Evolutionary conservation across 2,113 vertebrate species (phyloP), one percentile per base, ranked within the genome.

Genomic region (Ceyx cyanopectus): DNA sequence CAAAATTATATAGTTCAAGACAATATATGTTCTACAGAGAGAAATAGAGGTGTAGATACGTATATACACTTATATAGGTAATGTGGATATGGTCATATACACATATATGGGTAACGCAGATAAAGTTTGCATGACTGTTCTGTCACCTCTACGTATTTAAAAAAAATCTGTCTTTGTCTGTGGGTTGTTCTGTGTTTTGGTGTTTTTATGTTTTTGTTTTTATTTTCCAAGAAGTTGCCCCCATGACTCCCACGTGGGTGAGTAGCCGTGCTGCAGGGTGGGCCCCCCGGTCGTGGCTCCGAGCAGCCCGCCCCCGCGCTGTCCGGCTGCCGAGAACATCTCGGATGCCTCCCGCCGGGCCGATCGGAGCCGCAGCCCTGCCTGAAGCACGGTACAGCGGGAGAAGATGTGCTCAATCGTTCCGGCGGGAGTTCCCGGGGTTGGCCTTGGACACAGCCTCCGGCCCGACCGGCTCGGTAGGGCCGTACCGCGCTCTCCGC

Each of bases 31-130:
- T 76, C 32, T 58, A 8, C 14, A 34, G 48, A 40, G 29, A 65
- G 17, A 74, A 66, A 6, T 0, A 45, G 43, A 61, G 3, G 19
- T 46, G 29, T 27, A 40, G 12, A 23, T 37, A 27, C 0, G 0
- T 48, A 32, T 23, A 17, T 9, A 13, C 10, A 43, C 12, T 3
- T 26, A 16, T 14, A 12, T 13, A 51, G 7, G 21, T 51, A 53
- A 67, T 0, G 3, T 34, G 73, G 29, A 29, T 45, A 72, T 10
- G 10, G 60, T 32, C 60, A 54, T 30, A 26, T 5, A 19, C n/a
- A 53, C 7, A 51, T 51, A 14, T 11, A 12, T 14, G 34, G 8
- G 21, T 53, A 54, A 67, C 0, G 3, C n/a, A 75, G n/a, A n/a
- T 46, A 72, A 3, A 45, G 27, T 48, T 81, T 54, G 15, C 2